Evolutionary conservation across 2,797 vertebrate species (phyloP), one percentile per base, ranked within the genome.

Genomic region (Gastrophryne carolinensis): DNA sequence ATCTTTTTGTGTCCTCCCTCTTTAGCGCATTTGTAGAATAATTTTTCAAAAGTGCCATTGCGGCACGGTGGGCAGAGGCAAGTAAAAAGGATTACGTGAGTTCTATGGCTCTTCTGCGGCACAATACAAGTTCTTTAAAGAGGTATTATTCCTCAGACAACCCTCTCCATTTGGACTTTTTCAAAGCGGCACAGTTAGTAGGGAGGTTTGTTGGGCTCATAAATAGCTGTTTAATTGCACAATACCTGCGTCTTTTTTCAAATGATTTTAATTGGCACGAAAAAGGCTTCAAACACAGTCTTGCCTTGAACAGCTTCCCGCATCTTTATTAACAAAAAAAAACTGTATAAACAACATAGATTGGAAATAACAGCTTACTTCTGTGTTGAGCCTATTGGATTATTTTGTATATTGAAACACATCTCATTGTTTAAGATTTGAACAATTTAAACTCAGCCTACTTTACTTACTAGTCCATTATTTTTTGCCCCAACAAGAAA

Each of bases 41-140:
- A 78, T 72, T 78, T 78, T 78, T 78, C 68, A 78, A 78, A 78
- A 62, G 24, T 52, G 52, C 32, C 35, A n/a, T 21, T 34, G 56
- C 34, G 57, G 64, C 34, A n/a, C 41, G 53, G 13, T 30, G 72
- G 62, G 41, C 60, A 39, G 47, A 27, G 13, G 44, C 29, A 52
- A 52, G 69, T 19, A 49, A 30, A 39, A 66, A 66, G 26, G 49
- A 73, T 65, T 61, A 73, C 23, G 57, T 57, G 34, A 19, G 47
- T 37, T 63, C 44, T 47, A 58, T 62, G 24, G 61, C 58, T 70
- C 44, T 39, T 47, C 35, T 77, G 15, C 54, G 27, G 30, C 32
- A 34, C n/a, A 44, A 62, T 47, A 68, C 65, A 70, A 63, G 54
- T 71, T 41, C 64, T 67, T 78, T 44, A 78, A 72, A 78, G 68